These are phyloP conservation scores for Daboia siamensis DNA, from an alignment of 2,113 vertebrate species.

Conservation along the genomic window DNA sequence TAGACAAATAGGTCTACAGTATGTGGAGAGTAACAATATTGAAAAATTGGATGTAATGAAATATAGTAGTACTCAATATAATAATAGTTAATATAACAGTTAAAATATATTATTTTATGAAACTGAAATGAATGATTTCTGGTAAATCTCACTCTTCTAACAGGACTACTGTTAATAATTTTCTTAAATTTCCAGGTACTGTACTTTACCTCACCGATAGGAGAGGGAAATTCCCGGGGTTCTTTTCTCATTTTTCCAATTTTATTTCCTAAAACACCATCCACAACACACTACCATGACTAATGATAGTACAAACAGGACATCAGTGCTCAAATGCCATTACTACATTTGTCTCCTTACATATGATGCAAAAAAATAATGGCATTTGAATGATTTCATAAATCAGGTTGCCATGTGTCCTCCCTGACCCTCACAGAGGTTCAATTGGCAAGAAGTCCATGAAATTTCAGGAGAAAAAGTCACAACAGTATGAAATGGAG, in stretches of 20 bases:
- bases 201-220: not conserved
- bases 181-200: not conserved
- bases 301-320: not conserved
- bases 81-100: not conserved
- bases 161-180: not conserved
- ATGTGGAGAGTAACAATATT: not conserved
- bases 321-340: not conserved
- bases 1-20: not conserved
- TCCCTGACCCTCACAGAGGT: too few species aligned
- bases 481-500: not conserved
- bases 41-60: not conserved
- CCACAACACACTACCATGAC: not conserved
- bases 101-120: not conserved
- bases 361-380: not conserved
- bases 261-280: not conserved
- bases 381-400: too few species aligned
- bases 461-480: not conserved
- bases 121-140: not conserved
- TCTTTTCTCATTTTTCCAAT: not conserved
- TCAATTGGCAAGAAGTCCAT: not conserved
- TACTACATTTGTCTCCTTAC: not conserved
- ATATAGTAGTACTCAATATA: not conserved
- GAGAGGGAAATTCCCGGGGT: not conserved
- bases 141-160: not conserved
- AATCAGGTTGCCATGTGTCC: too few species aligned